Evolutionary conservation across 2,888 invertebrate species (phyloP).

Genomic region (Cheilosia impressa): DNA sequence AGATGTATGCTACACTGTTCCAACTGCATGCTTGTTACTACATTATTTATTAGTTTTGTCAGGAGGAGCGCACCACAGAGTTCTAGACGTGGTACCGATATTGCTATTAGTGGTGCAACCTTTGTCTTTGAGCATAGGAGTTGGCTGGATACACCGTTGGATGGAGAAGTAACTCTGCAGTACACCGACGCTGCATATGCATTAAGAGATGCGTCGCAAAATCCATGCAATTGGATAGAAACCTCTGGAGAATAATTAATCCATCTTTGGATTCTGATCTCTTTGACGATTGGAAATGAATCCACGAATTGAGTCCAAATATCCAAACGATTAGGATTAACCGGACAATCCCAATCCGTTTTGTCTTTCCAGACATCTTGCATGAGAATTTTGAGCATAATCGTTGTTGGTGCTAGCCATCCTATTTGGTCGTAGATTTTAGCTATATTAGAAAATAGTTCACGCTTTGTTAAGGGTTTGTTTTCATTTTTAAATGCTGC

Average conservation of each 20-base stretch:
- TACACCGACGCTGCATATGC: conserved; percentile 53
- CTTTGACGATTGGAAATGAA: conserved; percentile 11
- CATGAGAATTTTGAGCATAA: conserved; percentile 59
- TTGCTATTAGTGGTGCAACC: conserved; percentile 44
- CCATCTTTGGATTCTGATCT: not conserved
- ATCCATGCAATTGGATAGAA: conserved; percentile 53
- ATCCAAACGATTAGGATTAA: not conserved
- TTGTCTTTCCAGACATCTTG: conserved; percentile 60
- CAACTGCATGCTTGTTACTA: not conserved
- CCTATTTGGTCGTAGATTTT: conserved; percentile 62
- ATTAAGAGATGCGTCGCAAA: conserved; percentile 61
- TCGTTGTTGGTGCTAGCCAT: conserved; percentile 56
- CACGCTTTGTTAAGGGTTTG: conserved; percentile 53
- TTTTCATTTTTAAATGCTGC: conserved; percentile 17
- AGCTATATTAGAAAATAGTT: conserved; percentile 60
- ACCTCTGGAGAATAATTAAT: not conserved
- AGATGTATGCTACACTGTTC: not conserved
- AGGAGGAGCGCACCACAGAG: conserved; percentile 49
- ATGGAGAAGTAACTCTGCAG: not conserved
- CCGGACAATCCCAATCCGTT: conserved; percentile 49
- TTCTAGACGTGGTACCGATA: conserved; percentile 58
- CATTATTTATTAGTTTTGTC: conserved; percentile 17
- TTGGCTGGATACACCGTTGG: not conserved
- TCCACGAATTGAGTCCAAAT: conserved; percentile 11
- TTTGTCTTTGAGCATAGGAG: conserved; percentile 31